Evolutionary conservation across 2,888 invertebrate species (phyloP).

Genomic region (Mimas tiliae): DNA sequence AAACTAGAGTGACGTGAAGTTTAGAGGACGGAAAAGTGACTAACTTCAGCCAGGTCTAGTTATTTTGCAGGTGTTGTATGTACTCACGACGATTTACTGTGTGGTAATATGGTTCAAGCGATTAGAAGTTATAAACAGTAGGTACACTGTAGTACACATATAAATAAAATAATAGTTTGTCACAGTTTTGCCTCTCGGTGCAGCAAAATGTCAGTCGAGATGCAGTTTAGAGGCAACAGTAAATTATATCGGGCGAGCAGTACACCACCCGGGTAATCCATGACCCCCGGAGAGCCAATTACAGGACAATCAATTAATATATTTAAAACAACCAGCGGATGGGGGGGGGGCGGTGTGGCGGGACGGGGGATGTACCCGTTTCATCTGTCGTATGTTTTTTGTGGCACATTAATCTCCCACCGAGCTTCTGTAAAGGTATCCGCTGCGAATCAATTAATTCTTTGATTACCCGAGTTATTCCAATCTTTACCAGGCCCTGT

Average conservation of each 20-base stretch:
- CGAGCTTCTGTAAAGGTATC: slow-evolving; percentile 23
- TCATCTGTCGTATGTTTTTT: slow-evolving; percentile 21
- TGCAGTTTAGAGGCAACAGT: background rate
- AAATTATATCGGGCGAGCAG: background rate
- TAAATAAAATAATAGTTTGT: too few species aligned
- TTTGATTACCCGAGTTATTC: slow-evolving; percentile 55
- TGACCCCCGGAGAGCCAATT: background rate
- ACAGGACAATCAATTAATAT: slow-evolving; percentile 31
- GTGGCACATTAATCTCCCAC: slow-evolving; percentile 7
- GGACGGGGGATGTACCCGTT: background rate
- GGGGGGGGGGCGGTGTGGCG: background rate
- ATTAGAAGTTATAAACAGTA: too few species aligned
- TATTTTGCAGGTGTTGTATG: too few species aligned
- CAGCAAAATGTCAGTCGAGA: too few species aligned
- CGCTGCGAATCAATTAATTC: slow-evolving; percentile 58
- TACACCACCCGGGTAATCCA: background rate
- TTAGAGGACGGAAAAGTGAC: too few species aligned
- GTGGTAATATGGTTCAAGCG: too few species aligned
- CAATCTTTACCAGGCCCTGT: slow-evolving; percentile 35
- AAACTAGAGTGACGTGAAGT: too few species aligned
- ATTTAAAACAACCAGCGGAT: slow-evolving; percentile 29
- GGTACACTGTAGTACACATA: too few species aligned
- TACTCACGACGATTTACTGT: too few species aligned
- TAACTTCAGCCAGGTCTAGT: too few species aligned
- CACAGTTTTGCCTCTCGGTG: too few species aligned